Evolutionary conservation across 2,888 invertebrate genomes (phyloP).

Genomic region (Idaea aversata): DNA sequence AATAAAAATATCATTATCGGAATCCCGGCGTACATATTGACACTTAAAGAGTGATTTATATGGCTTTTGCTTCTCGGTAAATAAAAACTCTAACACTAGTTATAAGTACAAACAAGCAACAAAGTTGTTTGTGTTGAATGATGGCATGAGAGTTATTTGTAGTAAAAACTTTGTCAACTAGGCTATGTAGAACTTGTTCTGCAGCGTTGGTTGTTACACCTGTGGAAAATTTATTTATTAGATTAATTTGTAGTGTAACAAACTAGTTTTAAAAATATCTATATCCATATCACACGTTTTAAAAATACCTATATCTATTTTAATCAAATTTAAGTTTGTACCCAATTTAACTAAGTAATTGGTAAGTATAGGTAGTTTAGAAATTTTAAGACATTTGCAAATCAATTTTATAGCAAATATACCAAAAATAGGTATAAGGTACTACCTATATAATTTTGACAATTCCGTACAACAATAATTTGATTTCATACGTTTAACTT

Average conservation of each 20-base stretch:
- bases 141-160: conserved; percentile 22
- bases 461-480: too few species aligned
- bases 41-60: conserved; percentile 23
- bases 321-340: too few species aligned
- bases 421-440: too few species aligned
- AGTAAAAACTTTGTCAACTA: conserved; percentile 32
- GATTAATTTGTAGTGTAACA: conserved; percentile 13
- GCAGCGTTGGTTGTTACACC: not conserved
- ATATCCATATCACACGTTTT: not conserved
- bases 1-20: conserved; percentile 39
- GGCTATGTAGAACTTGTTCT: conserved; percentile 15
- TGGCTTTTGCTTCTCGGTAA: not conserved
- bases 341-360: too few species aligned
- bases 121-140: conserved; percentile 26
- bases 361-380: too few species aligned
- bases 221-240: conserved; percentile 20
- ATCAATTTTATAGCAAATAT: too few species aligned
- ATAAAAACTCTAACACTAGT: not conserved
- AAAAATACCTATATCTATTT: too few species aligned
- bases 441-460: too few species aligned
- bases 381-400: too few species aligned
- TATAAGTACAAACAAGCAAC: conserved; percentile 29
- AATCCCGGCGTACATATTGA: conserved; percentile 33
- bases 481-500: too few species aligned
- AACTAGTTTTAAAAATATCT: not conserved